Evolutionary conservation across 2,113 vertebrate genomes (phyloP).

Genomic region (Daubentonia madagascariensis): DNA sequence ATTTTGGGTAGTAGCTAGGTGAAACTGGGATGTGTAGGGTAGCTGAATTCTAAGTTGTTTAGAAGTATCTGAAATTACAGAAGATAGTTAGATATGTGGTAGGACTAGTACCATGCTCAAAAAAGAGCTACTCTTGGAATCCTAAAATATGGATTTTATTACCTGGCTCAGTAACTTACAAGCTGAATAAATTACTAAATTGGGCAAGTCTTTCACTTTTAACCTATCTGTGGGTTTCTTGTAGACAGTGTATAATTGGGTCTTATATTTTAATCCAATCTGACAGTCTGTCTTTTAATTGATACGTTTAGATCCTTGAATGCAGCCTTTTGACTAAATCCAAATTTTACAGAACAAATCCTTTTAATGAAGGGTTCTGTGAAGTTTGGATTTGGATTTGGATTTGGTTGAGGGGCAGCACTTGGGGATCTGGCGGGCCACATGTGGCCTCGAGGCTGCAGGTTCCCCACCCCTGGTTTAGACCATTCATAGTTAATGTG

Average conservation of each 20-base stretch:
- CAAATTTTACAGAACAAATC: too few species aligned
- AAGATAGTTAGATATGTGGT: neutral
- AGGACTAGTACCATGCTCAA: neutral
- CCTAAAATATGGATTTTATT: conserved; percentile 16
- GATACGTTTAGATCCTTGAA: neutral
- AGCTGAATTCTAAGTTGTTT: neutral
- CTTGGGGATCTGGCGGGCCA: too few species aligned
- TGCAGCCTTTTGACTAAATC: too few species aligned
- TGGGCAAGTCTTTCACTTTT: neutral
- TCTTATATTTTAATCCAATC: neutral
- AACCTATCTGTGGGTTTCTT: neutral
- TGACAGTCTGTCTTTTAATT: neutral
- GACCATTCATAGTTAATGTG: neutral
- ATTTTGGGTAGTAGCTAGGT: neutral
- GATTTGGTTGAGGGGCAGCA: too few species aligned
- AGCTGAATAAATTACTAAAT: neutral
- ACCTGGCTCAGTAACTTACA: neutral
- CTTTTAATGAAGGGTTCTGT: too few species aligned
- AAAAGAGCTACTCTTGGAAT: neutral
- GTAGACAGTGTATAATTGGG: neutral
- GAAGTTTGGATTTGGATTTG: too few species aligned
- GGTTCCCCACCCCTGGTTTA: neutral
- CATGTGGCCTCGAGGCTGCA: too few species aligned
- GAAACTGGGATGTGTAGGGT: neutral
- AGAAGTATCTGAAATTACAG: neutral